Conservation (phyloP, 2,113 vertebrate species). For the Lepus timidus region DNA sequence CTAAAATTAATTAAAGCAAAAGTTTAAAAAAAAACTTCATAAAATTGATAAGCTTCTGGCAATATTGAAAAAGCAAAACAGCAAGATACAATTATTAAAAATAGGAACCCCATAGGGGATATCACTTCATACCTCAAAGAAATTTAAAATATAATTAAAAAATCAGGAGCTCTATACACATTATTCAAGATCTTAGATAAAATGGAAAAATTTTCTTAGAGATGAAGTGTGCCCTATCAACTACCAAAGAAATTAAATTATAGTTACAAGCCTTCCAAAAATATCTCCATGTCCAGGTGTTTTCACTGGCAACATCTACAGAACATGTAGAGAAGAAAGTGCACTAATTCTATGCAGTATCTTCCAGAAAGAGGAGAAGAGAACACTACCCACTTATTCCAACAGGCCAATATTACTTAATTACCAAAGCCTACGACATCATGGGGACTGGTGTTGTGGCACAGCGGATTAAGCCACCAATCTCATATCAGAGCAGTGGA, state of each 20-base stretch:
- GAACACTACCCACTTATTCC: not conserved
- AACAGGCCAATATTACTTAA: not conserved
- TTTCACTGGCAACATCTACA: not conserved
- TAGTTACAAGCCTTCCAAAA: not conserved
- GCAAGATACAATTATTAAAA: not conserved
- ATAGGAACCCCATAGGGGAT: not conserved
- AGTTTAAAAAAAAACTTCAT: not conserved
- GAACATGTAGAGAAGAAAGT: not conserved
- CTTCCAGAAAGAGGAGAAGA: not conserved
- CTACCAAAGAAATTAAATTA: constrained; percentile 23
- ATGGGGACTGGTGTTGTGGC: not conserved
- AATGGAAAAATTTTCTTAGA: constrained; percentile 1
- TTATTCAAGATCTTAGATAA: not conserved
- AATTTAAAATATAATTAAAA: not conserved
- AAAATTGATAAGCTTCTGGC: constrained; percentile 9
- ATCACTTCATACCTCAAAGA: not conserved
- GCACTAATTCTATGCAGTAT: not conserved
- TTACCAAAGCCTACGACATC: not conserved
- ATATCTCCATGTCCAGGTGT: not conserved
- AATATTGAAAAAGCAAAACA: constrained; percentile 8
- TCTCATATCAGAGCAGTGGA: too few species aligned
- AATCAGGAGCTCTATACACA: not conserved
- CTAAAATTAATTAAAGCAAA: constrained; percentile 32
- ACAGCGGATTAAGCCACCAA: too few species aligned
- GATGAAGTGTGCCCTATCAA: not conserved